Base-by-base conservation (phyloP, 2,113 vertebrate species). In the Xyrauchen texanus region DNA sequence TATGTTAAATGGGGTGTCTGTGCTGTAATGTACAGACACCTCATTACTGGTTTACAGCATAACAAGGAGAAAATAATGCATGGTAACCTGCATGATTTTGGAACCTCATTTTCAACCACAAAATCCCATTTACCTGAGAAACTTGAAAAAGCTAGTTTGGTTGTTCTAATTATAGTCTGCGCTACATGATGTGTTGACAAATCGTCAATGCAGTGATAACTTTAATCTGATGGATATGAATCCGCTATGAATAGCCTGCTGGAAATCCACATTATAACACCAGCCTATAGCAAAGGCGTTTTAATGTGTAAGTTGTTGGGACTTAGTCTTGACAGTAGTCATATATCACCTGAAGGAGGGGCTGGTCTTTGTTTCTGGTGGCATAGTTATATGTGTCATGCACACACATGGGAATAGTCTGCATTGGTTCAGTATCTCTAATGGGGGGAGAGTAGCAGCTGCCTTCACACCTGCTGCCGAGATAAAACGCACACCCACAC, bases 381-480 rank as follows among this genome's bases (percentile, higher is more conserved):
- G 66, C 79, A 62, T 62, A 76, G 74, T 76, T 70, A 46, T 77
- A 71, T 60, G 21, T 79, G 58, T 66, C 68, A 65, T 47, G n/a
- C 62, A 63, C 13, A 68, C 55, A 12, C n/a, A 4, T 67, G 79
- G 55, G 51, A 83, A 84, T 85, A 77, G 58, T 82, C 53, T 75
- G 64, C 78, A 69, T 71, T 65, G 45, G 63, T 68, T 80, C 5
- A 68, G 63, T 76, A 34, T 76, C 70, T 63, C 79, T 62, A 44
- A 67, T 79, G 76, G 65, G 70, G 58, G 77, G 63, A 80, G 61
- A 75, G 72, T 47, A 69, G 67, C 63, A 69, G 77, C 75, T 83
- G 78, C 73, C 75, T 78, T 68, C 67, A 73, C 76, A 84, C 81
- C 79, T 84, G 73, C 71, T 82, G 62, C 81, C 46, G n/a, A 83